Conservation (phyloP, 1,140 invertebrate genomes). For the Cydia pomonella region DNA sequence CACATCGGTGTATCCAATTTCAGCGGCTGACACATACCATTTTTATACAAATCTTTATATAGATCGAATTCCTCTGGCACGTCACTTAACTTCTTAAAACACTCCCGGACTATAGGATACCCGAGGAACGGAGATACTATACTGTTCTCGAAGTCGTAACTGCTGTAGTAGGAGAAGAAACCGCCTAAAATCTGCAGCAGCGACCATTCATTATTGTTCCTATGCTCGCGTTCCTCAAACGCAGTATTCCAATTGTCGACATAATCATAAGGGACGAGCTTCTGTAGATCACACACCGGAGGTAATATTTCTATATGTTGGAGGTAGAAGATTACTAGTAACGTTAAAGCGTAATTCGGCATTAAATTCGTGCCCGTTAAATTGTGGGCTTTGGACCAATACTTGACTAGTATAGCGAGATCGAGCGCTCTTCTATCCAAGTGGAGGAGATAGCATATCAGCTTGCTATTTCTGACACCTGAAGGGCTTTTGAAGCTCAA, state of each 20-base stretch:
- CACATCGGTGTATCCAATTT: slow-evolving; percentile 75
- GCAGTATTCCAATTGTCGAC: slow-evolving; percentile 58
- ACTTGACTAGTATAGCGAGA: slow-evolving; percentile 84
- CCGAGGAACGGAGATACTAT: slow-evolving; percentile 82
- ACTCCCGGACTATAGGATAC: slow-evolving; percentile 57
- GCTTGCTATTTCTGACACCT: slow-evolving; percentile 82
- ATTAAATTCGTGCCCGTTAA: slow-evolving; percentile 76
- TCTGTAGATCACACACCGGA: slow-evolving; percentile 50
- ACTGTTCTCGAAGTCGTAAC: slow-evolving; percentile 77
- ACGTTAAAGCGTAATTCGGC: slow-evolving; percentile 82
- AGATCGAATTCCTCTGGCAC: slow-evolving; percentile 56
- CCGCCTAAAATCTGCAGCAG: slow-evolving; percentile 79
- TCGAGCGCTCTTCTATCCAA: slow-evolving; percentile 79
- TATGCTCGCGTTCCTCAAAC: slow-evolving; percentile 37
- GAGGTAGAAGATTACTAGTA: slow-evolving; percentile 84
- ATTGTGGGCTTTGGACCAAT: slow-evolving; percentile 83
- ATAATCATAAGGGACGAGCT: slow-evolving; percentile 27
- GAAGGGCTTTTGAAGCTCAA: slow-evolving; percentile 83
- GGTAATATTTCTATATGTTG: slow-evolving; percentile 77
- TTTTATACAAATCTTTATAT: slow-evolving; percentile 72
- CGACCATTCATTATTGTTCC: slow-evolving; percentile 39
- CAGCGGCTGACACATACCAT: slow-evolving; percentile 52
- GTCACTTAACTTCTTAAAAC: slow-evolving; percentile 65
- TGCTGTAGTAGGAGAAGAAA: slow-evolving; percentile 82
- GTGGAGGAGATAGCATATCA: slow-evolving; percentile 81